phyloP scores from a whole-genome alignment of 2,888 invertebrate genomes.

The Nephrotoma appendiculata region DNA sequence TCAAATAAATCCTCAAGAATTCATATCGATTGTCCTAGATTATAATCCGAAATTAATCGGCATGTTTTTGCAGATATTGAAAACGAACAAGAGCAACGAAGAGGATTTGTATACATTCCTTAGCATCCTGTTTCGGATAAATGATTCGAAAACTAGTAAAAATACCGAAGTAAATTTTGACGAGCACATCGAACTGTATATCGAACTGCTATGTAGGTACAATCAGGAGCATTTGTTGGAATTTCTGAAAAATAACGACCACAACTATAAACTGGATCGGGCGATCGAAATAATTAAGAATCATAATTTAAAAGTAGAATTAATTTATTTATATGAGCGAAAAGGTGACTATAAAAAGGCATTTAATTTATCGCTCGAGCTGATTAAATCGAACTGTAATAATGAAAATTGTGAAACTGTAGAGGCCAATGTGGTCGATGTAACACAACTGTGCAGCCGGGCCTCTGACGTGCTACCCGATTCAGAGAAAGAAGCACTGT shows the following conservation, averaged over 20 bases:
- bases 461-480: slow-evolving; percentile 33
- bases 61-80: slow-evolving; percentile 29
- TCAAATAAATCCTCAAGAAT: slow-evolving; percentile 42
- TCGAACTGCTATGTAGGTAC: slow-evolving; percentile 46
- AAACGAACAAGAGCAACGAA: slow-evolving; percentile 20
- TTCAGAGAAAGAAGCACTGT: slow-evolving; percentile 34
- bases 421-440: slow-evolving; percentile 19
- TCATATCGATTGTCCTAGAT: slow-evolving; percentile 45
- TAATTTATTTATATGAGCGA: slow-evolving; percentile 59
- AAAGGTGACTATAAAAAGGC: slow-evolving; percentile 58
- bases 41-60: slow-evolving; percentile 34
- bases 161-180: slow-evolving; percentile 22
- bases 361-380: slow-evolving; percentile 43
- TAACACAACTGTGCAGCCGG: slow-evolving; percentile 31
- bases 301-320: slow-evolving; percentile 46
- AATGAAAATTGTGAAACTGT: slow-evolving; percentile 14
- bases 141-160: not conserved
- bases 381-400: slow-evolving; percentile 19
- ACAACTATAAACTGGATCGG: slow-evolving; percentile 45
- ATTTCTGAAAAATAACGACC: slow-evolving; percentile 37
- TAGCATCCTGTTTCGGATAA: slow-evolving; percentile 38
- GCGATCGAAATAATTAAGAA: slow-evolving; percentile 48
- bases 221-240: slow-evolving; percentile 38
- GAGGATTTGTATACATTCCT: slow-evolving; percentile 38
- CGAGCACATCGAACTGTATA: slow-evolving; percentile 39